phyloP scores from a whole-genome alignment of 2,888 invertebrate species.

The Hirudinaria manillensis region DNA sequence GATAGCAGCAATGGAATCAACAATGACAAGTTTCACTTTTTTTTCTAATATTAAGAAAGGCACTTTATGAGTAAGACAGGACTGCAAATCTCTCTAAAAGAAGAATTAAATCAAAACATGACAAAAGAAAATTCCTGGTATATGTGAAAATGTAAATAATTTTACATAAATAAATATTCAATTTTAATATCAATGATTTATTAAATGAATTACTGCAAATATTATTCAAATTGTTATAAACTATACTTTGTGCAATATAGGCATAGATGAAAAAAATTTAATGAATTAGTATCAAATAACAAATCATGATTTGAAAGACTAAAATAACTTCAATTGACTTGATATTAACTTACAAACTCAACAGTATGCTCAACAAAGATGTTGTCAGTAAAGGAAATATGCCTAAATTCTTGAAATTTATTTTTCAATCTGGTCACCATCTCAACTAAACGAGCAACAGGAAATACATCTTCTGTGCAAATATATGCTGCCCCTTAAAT shows the following conservation, averaged over 20 bases:
- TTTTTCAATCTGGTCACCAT: constrained; percentile 40
- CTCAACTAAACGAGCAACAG: constrained; percentile 65
- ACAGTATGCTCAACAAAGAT: constrained; percentile 66
- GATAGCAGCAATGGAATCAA: constrained; percentile 71
- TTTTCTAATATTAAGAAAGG: constrained; percentile 58
- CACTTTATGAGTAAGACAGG: constrained; percentile 57
- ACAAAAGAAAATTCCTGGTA: not conserved
- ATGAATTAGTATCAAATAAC: not conserved
- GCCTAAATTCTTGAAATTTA: constrained; percentile 9
- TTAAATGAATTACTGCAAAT: too few species aligned
- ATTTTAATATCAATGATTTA: too few species aligned
- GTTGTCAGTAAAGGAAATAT: constrained; percentile 55
- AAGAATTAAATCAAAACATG: constrained; percentile 2
- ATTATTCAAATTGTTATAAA: too few species aligned
- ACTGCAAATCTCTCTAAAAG: constrained; percentile 45
- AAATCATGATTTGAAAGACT: not conserved
- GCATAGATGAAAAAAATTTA: not conserved
- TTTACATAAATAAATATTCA: too few species aligned
- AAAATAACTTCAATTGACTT: not conserved
- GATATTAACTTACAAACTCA: constrained; percentile 56
- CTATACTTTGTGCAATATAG: too few species aligned
- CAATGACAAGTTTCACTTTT: constrained; percentile 63
- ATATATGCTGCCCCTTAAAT: constrained; percentile 64
- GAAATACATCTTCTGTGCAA: constrained; percentile 72
- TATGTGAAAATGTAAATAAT: too few species aligned